Evolutionary conservation across 2,797 vertebrate genomes (phyloP), one percentile per base, ranked within the genome.

Genomic region (Allobates femoralis): DNA sequence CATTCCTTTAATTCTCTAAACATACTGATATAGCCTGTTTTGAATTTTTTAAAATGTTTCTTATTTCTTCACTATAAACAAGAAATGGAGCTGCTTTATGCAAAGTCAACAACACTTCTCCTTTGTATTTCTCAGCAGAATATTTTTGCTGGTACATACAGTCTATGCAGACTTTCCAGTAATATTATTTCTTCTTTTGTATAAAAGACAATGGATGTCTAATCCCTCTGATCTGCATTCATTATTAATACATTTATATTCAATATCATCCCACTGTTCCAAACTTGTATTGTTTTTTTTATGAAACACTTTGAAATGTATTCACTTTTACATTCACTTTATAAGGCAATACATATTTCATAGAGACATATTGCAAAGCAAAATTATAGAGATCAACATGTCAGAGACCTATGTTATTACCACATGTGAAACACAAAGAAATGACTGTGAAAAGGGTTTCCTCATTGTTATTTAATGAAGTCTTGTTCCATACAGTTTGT

Each of bases 331-430:
- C 26, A 66, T 30, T 67, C 2, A n/a, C 16, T 67, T 53, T 67
- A 53, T 41, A 51, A 28, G 34, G 46, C 50, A 67, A 19, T 67
- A 64, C 60, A 79, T 34, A 67, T 66, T 53, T 81, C 67, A 46
- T 34, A 56, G n/a, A 67, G 30, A 32, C 32, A 53, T 81, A 81
- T 67, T 53, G 26, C 46, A 81, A 53, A 28, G 46, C 11, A 81
- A 21, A 28, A 34, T 53, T 21, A 32, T 67, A n/a, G 18, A 67
- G 28, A n/a, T 67, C 60, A 81, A 26, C 62, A 66, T 66, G 19
- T 12, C 26, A 23, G 60, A 62, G 21, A 81, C 18, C 79, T 66
- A 26, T 26, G 23, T 74, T 74, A 67, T 21, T 34, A 67, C 18
- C 34, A 18, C 2, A 32, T 34, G 14, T 16, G 11, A n/a, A 60